Evolutionary conservation across 2,797 vertebrate species (phyloP), one percentile per base, ranked within the genome.

Genomic region (Ciconia nigra): DNA sequence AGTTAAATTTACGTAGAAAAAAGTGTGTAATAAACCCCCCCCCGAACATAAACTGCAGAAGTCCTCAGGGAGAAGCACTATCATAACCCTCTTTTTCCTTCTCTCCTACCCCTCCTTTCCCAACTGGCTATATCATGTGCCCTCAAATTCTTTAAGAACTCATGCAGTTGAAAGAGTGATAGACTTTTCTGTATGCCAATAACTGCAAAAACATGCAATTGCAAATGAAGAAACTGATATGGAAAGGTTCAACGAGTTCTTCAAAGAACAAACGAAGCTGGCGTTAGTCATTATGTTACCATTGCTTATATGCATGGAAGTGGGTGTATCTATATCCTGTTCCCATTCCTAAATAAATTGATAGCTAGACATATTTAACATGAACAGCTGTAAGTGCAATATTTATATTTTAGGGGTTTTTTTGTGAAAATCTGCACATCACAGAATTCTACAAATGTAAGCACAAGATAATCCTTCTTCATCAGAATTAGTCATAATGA

Each of bases 301-400:
- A 59, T 46, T 90, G 46, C 66, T 93, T 90, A 49, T 59, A 58
- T 51, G 44, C 63, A n/a, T 10, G 18, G 44, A 84, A 73, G 78
- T 87, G 83, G 63, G 67, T 71, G 78, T 73, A 65, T 85, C 71
- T 95, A 4, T 71, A 73, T 61, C 29, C 8, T 28, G 63, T 76
- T 88, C 35, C 49, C 42, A 28, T 82, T 95, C 62, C 83, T 52
- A 90, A 93, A 93, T 73, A 84, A 79, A 90, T 66, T 51, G 70
- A 31, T 73, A 59, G 59, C 33, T 87, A 93, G 90, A 66, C 41
- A 51, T 77, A 80, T 89, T 81, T 84, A 95, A 78, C 44, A 83
- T n/a, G 52, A 96, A 31, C 81, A 96, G 67, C 86, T 97, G 59
- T 70, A 89, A 94, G 58, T 59, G 41, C 17, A 96, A 90, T 93